Percentiles rank a stretch among this genome's conserved stretches.
Evolutionary conservation across 2,888 invertebrate species (phyloP).

Genomic region (Phania funesta): DNA sequence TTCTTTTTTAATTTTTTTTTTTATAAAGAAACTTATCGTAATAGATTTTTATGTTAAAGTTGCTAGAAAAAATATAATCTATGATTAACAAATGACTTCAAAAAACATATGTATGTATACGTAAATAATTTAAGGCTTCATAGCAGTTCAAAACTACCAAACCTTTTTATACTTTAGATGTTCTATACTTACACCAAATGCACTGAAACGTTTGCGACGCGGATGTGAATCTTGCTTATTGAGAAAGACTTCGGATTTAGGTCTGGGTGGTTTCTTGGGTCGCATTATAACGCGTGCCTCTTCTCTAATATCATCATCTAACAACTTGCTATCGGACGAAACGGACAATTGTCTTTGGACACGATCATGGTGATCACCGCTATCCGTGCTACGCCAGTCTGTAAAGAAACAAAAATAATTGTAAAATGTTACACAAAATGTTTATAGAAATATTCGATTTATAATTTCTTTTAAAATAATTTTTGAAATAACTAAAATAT

Average conservation of each 20-base stretch:
- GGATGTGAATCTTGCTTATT: constrained; percentile 87
- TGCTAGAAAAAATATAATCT: too few species aligned
- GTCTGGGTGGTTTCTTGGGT: constrained; percentile 95
- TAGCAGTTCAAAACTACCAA: too few species aligned
- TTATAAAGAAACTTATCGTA: too few species aligned
- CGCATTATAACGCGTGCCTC: constrained; percentile 93
- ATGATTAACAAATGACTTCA: too few species aligned
- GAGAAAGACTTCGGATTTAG: constrained; percentile 97
- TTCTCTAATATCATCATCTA: constrained; percentile 94
- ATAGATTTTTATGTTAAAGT: too few species aligned
- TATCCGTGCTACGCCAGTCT: constrained; percentile 87
- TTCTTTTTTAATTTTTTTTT: too few species aligned
- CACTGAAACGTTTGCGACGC: constrained; percentile 95
- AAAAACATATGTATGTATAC: too few species aligned
- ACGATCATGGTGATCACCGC: constrained; percentile 88
- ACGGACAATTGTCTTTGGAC: constrained; percentile 94
- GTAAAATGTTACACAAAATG: neutral
- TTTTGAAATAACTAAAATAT: neutral
- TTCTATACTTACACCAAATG: constrained; percentile 92
- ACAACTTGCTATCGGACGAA: constrained; percentile 94
- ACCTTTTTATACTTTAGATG: neutral
- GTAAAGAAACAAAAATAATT: constrained; percentile 77
- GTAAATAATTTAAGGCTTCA: too few species aligned
- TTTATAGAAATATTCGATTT: neutral
- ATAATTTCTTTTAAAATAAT: neutral